These are phyloP conservation scores for Corvus moneduloides DNA, from an alignment of 2,113 vertebrate species.

Conservation along the genomic window DNA sequence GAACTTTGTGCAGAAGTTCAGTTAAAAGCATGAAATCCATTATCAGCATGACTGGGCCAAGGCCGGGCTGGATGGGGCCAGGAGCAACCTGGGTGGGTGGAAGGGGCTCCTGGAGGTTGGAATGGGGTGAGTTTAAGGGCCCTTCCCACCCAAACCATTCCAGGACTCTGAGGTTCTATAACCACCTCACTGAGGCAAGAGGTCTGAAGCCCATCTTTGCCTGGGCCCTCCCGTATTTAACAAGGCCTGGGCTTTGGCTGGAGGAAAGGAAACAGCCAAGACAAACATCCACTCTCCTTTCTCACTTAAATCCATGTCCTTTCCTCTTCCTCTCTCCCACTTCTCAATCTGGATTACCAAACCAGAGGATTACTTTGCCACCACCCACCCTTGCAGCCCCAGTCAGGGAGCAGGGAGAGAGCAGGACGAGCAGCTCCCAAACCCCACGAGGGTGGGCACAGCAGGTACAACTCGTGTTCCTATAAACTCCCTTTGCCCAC, in stretches of 20 bases:
- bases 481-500: not conserved
- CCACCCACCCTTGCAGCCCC: not conserved
- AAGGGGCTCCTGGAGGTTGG: not conserved
- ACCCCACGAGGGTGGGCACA: not conserved
- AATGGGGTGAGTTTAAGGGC: not conserved
- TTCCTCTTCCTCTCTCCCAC: not conserved
- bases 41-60: not conserved
- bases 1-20: not conserved
- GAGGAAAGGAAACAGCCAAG: not conserved
- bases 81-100: not conserved
- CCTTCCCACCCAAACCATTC: not conserved
- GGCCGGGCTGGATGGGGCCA: not conserved
- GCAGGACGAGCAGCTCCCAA: not conserved
- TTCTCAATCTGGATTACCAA: not conserved
- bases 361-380: not conserved
- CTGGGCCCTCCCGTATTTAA: not conserved
- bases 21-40: not conserved
- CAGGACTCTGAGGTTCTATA: not conserved
- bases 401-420: not conserved
- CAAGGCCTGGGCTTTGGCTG: not conserved
- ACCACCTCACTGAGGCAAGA: not conserved
- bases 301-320: not conserved
- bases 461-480: not conserved
- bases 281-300: not conserved
- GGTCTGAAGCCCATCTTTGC: not conserved